phyloP scores from a whole-genome alignment of 2,888 invertebrate genomes.

The Melanotus villosus region DNA sequence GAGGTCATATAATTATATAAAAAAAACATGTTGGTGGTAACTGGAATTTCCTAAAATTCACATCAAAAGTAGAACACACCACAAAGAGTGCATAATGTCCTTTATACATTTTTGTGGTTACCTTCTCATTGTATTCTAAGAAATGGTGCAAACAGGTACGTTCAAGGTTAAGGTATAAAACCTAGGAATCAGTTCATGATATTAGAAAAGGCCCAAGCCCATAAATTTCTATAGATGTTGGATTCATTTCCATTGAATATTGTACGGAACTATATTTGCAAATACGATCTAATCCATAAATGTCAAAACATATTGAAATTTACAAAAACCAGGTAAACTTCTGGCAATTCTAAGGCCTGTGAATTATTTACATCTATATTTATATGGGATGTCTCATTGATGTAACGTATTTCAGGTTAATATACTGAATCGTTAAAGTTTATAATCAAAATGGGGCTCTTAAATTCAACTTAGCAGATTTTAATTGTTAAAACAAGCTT shows the following conservation, averaged over 20 bases:
- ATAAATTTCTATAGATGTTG: not conserved
- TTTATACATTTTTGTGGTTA: constrained; percentile 3
- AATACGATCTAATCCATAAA: constrained; percentile 14
- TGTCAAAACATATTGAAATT: constrained; percentile 15
- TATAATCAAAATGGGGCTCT: no score
- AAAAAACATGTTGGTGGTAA: no score
- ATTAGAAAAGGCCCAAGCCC: not conserved
- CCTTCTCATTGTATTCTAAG: not conserved
- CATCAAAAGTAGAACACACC: not conserved
- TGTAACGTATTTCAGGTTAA: no score
- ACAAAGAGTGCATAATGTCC: not conserved
- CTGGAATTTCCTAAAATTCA: no score
- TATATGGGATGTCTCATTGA: no score
- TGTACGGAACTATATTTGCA: not conserved
- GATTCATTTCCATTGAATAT: not conserved
- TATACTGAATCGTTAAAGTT: no score
- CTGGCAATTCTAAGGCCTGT: no score
- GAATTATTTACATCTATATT: no score
- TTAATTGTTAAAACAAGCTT: no score
- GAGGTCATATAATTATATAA: no score
- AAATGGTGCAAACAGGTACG: constrained; percentile 7
- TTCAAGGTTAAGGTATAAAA: not conserved
- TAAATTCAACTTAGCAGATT: no score
- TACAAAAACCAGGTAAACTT: not conserved
- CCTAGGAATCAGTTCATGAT: not conserved